Base-by-base conservation (phyloP, 2,888 invertebrate species). In the Ceratothoa steindachneri region DNA sequence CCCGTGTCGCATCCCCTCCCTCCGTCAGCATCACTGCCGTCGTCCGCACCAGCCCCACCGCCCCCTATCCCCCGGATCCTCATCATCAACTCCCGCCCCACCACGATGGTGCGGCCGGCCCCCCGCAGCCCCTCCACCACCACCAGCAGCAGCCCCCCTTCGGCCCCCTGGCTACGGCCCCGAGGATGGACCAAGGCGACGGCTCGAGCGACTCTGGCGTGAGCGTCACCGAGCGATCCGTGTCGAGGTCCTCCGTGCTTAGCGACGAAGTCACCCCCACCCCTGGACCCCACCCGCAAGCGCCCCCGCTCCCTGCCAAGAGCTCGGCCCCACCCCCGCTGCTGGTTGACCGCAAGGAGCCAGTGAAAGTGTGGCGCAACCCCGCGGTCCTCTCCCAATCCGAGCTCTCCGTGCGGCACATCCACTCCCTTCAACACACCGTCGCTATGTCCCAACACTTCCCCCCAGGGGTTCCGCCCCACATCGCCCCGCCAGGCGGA, bases 351-450 rank as follows among this genome's bases (percentile, higher is more conserved):
- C 77, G 77, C 64, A 77, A 72, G 53, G 80, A 81, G 67, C 83
- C 85, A 30, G 83, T 85, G 30, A 82, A 86, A 82, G 87, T 88
- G 82, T 88, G 88, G 86, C 85, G 88, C 81, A 88, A 88, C 83
- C 88, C 88, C 80, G 86, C 85, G 82, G 84, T 87, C 81, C 83
- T 86, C 82, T 83, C 85, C 84, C 86, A 85, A 82, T 83, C 84
- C 81, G 86, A 86, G 83, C 85, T 85, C 81, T 85, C 85, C 83
- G 86, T 87, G 80, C 85, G 87, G 81, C 89, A 89, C 87, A 88
- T 89, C 72, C 88, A 88, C 82, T 88, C 88, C 81, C 87, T 88
- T 76, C 88, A 88, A 83, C 88, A 88, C 82, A 87, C 87, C 83
- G 86, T 87, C 80, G 85, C 88, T 72, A 82, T 82, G 82, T 81